These are phyloP conservation scores for Hippocampus comes DNA, from an alignment of 2,113 vertebrate genomes.

Conservation along the genomic window DNA sequence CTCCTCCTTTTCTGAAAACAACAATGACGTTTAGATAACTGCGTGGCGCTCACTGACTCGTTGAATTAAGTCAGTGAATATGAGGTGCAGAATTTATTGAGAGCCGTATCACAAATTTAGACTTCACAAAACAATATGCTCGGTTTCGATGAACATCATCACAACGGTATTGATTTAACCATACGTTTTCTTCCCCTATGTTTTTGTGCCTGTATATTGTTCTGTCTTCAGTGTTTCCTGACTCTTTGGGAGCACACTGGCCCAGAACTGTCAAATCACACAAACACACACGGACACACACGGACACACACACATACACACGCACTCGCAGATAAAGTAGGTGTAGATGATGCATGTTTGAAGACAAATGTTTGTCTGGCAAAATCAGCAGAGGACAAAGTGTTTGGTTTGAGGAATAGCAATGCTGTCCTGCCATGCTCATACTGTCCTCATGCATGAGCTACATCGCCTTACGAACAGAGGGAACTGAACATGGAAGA, in stretches of 20 bases:
- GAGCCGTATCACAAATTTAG: not conserved
- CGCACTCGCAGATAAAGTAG: slow-evolving; percentile 19
- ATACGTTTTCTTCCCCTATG: slow-evolving; percentile 3
- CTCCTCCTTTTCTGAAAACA: too few relatives aligned
- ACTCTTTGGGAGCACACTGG: slow-evolving; percentile 69
- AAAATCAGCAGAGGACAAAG: slow-evolving; percentile 15
- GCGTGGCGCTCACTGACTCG: too few relatives aligned
- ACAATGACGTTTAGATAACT: too few relatives aligned
- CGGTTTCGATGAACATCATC: not conserved
- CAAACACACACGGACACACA: slow-evolving; percentile 24
- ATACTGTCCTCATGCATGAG: slow-evolving; percentile 29
- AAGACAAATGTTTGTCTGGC: slow-evolving; percentile 49
- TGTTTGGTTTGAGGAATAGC: slow-evolving; percentile 13
- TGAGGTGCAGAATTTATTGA: too few relatives aligned
- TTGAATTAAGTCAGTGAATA: too few relatives aligned
- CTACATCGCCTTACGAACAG: slow-evolving; percentile 19
- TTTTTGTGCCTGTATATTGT: slow-evolving; percentile 16
- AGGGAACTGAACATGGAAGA: not conserved
- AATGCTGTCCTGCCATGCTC: slow-evolving; percentile 23
- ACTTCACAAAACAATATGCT: not conserved
- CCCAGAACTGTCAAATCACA: slow-evolving; percentile 48
- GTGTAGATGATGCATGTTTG: slow-evolving; percentile 40
- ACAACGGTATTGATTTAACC: not conserved
- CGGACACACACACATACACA: slow-evolving; percentile 20
- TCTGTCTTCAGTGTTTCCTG: slow-evolving; percentile 25